Percentiles rank a stretch among this genome's conserved stretches.
phyloP scores from a whole-genome alignment of 2,797 vertebrate genomes.

The Sebastes umbrosus region DNA sequence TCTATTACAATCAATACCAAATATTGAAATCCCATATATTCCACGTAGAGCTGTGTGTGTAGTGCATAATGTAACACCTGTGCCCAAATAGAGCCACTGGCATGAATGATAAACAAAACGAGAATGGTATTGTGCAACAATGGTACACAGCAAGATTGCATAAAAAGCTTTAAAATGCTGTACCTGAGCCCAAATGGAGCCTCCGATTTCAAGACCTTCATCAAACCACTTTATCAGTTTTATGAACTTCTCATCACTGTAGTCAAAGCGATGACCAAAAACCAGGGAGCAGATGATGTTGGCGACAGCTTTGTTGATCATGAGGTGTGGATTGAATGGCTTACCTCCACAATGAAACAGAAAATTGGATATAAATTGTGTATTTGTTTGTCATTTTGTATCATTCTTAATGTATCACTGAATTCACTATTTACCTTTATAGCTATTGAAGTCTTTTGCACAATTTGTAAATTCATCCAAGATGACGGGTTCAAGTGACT shows the following conservation, averaged over 20 bases:
- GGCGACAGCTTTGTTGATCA: constrained; percentile 64
- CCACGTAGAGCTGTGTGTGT: too few species aligned
- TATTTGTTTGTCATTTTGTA: not conserved
- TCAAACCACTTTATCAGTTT: not conserved
- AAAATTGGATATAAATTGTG: not conserved
- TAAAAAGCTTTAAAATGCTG: not conserved
- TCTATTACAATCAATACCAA: not conserved
- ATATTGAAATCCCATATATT: not conserved
- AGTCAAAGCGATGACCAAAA: constrained; percentile 80
- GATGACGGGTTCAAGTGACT: constrained; percentile 73
- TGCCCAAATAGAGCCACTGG: not conserved
- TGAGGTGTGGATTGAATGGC: constrained; percentile 78
- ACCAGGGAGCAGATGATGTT: constrained; percentile 82
- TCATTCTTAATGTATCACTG: accelerated
- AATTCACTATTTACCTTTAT: constrained; percentile 2
- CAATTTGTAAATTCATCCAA: constrained; percentile 46
- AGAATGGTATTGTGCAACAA: not conserved
- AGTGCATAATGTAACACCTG: not conserved
- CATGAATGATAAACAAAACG: not conserved
- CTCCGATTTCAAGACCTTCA: not conserved
- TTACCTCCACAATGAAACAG: constrained; percentile 52
- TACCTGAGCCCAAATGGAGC: constrained; percentile 43
- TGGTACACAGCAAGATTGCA: not conserved
- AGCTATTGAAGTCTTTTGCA: constrained; percentile 3
- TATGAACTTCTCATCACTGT: constrained; percentile 34